Percentiles rank a stretch among this genome's conserved stretches.
phyloP scores from a whole-genome alignment of 2,797 vertebrate genomes.

The Spondyliosoma cantharus region DNA sequence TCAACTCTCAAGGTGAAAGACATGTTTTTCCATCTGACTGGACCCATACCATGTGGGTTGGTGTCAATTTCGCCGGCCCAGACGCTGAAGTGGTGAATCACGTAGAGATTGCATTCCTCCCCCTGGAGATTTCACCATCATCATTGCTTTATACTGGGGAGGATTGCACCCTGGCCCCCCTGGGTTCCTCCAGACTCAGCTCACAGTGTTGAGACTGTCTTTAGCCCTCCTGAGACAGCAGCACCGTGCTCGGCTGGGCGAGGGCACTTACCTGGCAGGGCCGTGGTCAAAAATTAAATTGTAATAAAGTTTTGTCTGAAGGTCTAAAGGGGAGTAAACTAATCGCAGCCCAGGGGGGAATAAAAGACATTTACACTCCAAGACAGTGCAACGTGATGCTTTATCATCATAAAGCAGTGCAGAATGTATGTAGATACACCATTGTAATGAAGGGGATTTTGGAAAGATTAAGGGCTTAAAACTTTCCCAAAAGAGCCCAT shows the following conservation, averaged over 20 bases:
- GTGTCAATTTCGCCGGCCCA: slow-evolving; percentile 52
- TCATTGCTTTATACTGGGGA: slow-evolving; percentile 35
- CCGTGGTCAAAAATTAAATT: slow-evolving; percentile 40
- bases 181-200: slow-evolving; percentile 37
- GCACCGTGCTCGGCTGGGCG: slow-evolving; percentile 18
- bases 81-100: slow-evolving; percentile 51
- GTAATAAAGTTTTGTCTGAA: slow-evolving; percentile 58
- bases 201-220: slow-evolving; percentile 34
- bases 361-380: slow-evolving; percentile 43
- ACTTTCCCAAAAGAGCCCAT: slow-evolving; percentile 66
- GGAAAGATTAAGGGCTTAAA: slow-evolving; percentile 66
- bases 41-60: slow-evolving; percentile 37
- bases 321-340: slow-evolving; percentile 45
- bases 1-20: slow-evolving; percentile 56
- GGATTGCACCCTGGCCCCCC: slow-evolving; percentile 26
- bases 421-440: slow-evolving; percentile 46
- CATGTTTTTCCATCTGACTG: slow-evolving; percentile 55
- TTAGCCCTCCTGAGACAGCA: slow-evolving; percentile 29
- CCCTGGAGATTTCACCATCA: slow-evolving; percentile 49
- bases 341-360: slow-evolving; percentile 28
- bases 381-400: slow-evolving; percentile 31
- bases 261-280: slow-evolving; percentile 9
- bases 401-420: slow-evolving; percentile 45
- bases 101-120: slow-evolving; percentile 55
- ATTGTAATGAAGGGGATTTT: slow-evolving; percentile 64